Percentiles rank a stretch among this genome's conserved stretches.
These are phyloP conservation scores for Gorsachius magnificus DNA, from an alignment of 2,797 vertebrate genomes.

Conservation along the genomic window DNA sequence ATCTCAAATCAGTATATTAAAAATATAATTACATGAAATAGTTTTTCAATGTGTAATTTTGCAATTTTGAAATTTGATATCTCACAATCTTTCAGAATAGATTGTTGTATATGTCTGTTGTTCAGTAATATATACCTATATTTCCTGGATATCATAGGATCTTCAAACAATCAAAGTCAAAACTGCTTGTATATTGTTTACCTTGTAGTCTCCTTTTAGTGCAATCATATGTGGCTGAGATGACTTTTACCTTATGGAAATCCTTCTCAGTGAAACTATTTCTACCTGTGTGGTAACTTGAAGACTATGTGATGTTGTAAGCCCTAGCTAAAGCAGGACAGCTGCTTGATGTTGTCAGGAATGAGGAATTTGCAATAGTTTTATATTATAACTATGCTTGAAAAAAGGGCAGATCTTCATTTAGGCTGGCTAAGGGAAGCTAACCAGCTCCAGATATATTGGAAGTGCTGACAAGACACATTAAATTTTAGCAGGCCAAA, in stretches of 20 bases:
- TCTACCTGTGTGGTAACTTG: background rate
- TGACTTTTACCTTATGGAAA: background rate
- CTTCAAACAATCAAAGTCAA: background rate
- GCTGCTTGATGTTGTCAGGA: background rate
- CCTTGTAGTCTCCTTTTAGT: background rate
- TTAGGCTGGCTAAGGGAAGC: background rate
- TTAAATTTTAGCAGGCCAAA: background rate
- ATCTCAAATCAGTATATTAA: background rate
- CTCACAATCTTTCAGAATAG: background rate
- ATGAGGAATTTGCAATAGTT: background rate
- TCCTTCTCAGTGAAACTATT: background rate
- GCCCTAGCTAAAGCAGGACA: background rate
- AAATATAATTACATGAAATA: background rate
- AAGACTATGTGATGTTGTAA: background rate
- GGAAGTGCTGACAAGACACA: background rate
- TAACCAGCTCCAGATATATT: background rate
- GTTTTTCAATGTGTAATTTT: background rate
- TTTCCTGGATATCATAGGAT: background rate
- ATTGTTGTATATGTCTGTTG: background rate
- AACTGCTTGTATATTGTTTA: background rate
- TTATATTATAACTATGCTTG: background rate
- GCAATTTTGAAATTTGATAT: background rate
- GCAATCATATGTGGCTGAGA: background rate
- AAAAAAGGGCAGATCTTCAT: background rate
- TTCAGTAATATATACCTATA: background rate